Percentiles rank a stretch among this genome's conserved stretches.
phyloP scores from a whole-genome alignment of 2,113 vertebrate genomes.

The Tetrax tetrax region DNA sequence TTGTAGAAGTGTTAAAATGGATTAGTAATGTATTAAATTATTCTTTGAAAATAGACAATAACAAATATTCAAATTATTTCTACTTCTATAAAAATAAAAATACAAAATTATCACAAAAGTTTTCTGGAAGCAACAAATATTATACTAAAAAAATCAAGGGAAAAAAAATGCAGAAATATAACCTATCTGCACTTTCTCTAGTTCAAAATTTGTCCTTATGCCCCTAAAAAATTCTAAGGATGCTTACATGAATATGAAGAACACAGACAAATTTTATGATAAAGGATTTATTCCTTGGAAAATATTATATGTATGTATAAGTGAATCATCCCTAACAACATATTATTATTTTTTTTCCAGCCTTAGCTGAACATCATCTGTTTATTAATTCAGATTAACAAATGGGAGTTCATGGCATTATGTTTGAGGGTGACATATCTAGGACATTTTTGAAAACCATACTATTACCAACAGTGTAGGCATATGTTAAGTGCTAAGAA shows the following conservation, averaged over 20 bases:
- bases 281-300: neutral
- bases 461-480: neutral
- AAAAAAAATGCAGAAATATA: neutral
- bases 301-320: neutral
- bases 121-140: neutral
- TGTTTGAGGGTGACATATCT: constrained; percentile 52
- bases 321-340: neutral
- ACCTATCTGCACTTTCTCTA: neutral
- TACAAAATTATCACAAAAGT: neutral
- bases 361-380: constrained; percentile 5
- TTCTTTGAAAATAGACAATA: neutral
- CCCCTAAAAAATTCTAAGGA: accelerated
- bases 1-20: neutral
- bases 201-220: neutral
- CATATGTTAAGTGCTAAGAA: constrained; percentile 22
- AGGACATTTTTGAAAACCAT: constrained; percentile 25
- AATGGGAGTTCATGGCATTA: neutral
- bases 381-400: constrained; percentile 65
- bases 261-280: neutral
- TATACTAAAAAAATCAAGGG: neutral
- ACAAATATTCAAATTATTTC: neutral
- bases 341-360: neutral
- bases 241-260: neutral
- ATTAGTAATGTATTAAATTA: neutral
- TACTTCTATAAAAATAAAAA: neutral